Evolutionary conservation across 2,888 invertebrate species (phyloP).

Genomic region (Drosophila nr. fundita): DNA sequence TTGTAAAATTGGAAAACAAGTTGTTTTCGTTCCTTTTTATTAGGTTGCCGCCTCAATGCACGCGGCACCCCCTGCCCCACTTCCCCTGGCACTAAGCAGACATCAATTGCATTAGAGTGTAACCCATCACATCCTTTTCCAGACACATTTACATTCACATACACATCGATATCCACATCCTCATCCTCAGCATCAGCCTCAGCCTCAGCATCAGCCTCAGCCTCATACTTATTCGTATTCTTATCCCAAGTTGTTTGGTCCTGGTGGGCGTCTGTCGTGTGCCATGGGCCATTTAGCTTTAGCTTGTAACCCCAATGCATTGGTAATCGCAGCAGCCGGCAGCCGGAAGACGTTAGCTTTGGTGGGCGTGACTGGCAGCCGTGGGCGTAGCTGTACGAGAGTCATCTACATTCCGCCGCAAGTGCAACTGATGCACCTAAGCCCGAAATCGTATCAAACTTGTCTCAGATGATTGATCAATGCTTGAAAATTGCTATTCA

Average conservation of each 20-base stretch:
- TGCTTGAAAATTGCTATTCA: too few species aligned
- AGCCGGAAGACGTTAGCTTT: not conserved
- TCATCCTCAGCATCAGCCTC: not conserved
- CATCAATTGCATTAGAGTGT: constrained; percentile 82
- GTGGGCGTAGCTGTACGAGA: constrained; percentile 2
- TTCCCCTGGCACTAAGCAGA: constrained; percentile 45
- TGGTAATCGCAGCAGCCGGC: not conserved
- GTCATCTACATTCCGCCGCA: not conserved
- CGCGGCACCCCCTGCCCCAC: constrained; percentile 29
- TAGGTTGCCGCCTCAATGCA: constrained; percentile 79
- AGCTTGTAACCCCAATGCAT: constrained; percentile 36
- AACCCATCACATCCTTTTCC: constrained; percentile 21
- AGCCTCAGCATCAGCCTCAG: not conserved
- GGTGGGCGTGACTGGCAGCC: constrained; percentile 6
- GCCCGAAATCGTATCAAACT: not conserved
- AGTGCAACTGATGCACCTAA: constrained; percentile 7
- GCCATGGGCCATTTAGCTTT: constrained; percentile 81
- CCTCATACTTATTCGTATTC: constrained; percentile 5
- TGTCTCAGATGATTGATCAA: not conserved
- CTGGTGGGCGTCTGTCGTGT: constrained; percentile 36
- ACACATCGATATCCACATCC: constrained; percentile 9
- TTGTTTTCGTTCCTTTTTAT: constrained; percentile 84
- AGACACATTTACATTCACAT: constrained; percentile 3
- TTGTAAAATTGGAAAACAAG: constrained; percentile 84
- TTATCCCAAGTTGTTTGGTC: constrained; percentile 22